These are phyloP conservation scores for Xestoiulus laeticollis DNA, from an alignment of 2,888 invertebrate genomes.

Conservation along the genomic window DNA sequence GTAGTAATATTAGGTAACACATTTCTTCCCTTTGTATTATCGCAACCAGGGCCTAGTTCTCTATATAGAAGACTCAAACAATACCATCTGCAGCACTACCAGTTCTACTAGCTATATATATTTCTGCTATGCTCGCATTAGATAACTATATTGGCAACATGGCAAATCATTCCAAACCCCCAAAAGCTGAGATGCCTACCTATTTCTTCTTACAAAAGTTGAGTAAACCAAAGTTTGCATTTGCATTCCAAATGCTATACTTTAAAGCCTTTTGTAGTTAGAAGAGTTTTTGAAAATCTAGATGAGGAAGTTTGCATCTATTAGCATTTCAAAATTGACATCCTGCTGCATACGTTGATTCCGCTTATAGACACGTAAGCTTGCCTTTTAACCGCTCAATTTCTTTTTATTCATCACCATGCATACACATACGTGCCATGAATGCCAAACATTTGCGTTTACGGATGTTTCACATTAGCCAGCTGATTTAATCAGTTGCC, in stretches of 20 bases:
- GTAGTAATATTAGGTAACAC: too few relatives aligned
- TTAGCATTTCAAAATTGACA: neutral
- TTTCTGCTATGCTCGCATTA: too few relatives aligned
- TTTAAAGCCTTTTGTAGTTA: conserved; percentile 2
- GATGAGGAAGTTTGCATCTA: conserved; percentile 13
- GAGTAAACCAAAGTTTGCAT: neutral
- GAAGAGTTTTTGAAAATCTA: neutral
- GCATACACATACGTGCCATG: neutral
- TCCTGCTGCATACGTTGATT: neutral
- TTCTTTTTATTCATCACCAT: neutral
- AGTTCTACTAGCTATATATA: too few relatives aligned
- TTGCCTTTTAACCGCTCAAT: neutral
- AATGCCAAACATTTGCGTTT: neutral
- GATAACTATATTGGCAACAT: too few relatives aligned
- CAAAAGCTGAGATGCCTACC: too few relatives aligned
- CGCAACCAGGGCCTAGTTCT: too few relatives aligned
- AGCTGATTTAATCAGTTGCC: conserved; percentile 38
- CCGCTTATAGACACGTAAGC: neutral
- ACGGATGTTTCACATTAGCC: conserved; percentile 15
- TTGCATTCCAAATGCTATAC: neutral
- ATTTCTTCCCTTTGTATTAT: too few relatives aligned
- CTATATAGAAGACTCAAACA: too few relatives aligned
- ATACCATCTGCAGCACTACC: too few relatives aligned
- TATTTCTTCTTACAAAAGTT: too few relatives aligned
- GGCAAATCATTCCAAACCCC: too few relatives aligned